Percentiles rank a stretch among this genome's conserved stretches.
phyloP scores from a whole-genome alignment of 1,140 invertebrate genomes.

The Drosophila setifemur region DNA sequence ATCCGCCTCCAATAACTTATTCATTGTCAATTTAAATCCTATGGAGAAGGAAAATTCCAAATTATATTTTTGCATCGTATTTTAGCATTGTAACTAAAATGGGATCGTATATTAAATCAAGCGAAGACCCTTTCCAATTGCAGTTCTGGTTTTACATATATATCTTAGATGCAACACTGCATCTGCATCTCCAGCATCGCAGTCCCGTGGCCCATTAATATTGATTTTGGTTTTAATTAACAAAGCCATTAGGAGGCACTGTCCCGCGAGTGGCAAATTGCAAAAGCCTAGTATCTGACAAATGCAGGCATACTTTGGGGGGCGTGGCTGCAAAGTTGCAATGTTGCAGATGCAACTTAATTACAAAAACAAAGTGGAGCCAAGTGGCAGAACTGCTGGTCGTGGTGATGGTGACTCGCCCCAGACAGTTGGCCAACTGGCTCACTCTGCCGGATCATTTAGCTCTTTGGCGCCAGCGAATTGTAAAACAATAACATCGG shows the following conservation, averaged over 20 bases:
- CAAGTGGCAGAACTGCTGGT: conserved; percentile 29
- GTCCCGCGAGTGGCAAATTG: conserved; percentile 11
- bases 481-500: conserved; percentile 34
- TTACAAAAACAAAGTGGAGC: conserved; percentile 68
- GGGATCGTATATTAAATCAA: too few species aligned
- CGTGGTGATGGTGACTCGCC: conserved; percentile 47
- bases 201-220: conserved; percentile 28
- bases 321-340: conserved; percentile 6
- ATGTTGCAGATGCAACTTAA: conserved; percentile 71
- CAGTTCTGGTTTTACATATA: too few species aligned
- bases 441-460: conserved; percentile 11
- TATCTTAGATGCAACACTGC: conserved; percentile 12
- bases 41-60: too few species aligned
- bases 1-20: too few species aligned
- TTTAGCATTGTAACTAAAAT: too few species aligned
- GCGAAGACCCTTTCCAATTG: too few species aligned
- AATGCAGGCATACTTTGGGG: background rate
- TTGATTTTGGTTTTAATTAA: conserved; percentile 79
- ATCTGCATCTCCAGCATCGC: background rate
- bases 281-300: conserved; percentile 17
- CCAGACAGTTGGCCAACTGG: conserved; percentile 69
- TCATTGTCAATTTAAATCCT: too few species aligned
- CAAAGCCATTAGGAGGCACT: conserved; percentile 72
- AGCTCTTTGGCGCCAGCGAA: conserved; percentile 53
- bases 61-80: too few species aligned